Conservation (phyloP, 2,888 invertebrate genomes). For the Clanis bilineata region DNA sequence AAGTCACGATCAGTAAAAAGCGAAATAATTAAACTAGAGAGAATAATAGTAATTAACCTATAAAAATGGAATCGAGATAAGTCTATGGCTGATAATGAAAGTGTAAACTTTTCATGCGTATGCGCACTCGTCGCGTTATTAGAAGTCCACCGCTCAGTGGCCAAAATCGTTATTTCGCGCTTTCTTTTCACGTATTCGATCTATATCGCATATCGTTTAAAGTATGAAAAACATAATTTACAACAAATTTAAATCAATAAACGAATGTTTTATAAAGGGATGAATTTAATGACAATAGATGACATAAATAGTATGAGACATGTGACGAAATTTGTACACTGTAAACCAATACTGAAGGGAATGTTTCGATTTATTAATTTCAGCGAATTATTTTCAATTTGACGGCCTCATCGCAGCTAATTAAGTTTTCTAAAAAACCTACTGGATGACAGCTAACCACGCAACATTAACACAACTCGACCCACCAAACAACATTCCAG, state of each 20-base stretch:
- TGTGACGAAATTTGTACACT: constrained; percentile 38
- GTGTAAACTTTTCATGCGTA: background rate
- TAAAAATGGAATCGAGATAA: constrained; percentile 15
- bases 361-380: constrained; percentile 51
- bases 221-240: background rate
- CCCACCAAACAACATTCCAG: background rate
- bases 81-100: constrained; percentile 9
- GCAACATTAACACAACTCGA: constrained; percentile 32
- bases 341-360: constrained; percentile 66
- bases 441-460: constrained; percentile 62
- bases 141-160: background rate
- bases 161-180: background rate
- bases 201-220: background rate
- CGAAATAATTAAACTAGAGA: constrained; percentile 35
- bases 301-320: constrained; percentile 27
- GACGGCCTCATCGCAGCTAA: constrained; percentile 71
- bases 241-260: background rate
- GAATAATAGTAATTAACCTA: constrained; percentile 22
- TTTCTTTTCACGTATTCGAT: background rate
- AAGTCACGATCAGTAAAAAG: constrained; percentile 61
- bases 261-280: background rate
- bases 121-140: constrained; percentile 4
- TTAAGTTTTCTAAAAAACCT: constrained; percentile 72
- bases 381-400: constrained; percentile 27
- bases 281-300: background rate